Conservation (phyloP, 2,888 invertebrate species). For the Patella caerulea region DNA sequence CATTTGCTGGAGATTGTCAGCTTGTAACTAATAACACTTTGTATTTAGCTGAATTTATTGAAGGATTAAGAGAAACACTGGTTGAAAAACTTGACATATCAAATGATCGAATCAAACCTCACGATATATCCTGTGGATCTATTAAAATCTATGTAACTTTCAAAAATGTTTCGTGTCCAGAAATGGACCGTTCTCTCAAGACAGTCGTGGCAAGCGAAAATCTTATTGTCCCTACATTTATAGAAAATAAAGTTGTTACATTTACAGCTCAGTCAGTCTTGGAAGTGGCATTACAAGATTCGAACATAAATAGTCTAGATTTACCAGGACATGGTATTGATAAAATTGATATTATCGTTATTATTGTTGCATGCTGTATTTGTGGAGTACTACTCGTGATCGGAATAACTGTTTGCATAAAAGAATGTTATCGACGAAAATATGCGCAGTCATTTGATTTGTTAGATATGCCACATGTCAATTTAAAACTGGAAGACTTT, state of each 20-base stretch:
- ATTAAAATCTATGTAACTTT: slow-evolving; percentile 30
- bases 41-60: slow-evolving; percentile 37
- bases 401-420: slow-evolving; percentile 43
- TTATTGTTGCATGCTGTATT: slow-evolving; percentile 50
- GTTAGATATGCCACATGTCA: slow-evolving; percentile 48
- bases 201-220: neutral
- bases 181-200: slow-evolving; percentile 18
- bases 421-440: slow-evolving; percentile 51
- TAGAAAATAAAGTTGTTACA: slow-evolving; percentile 32
- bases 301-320: slow-evolving; percentile 12
- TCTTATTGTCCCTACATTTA: slow-evolving; percentile 37
- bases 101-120: slow-evolving; percentile 30
- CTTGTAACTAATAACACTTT: slow-evolving; percentile 31
- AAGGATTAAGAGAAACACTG: slow-evolving; percentile 35
- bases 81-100: slow-evolving; percentile 28
- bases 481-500: slow-evolving; percentile 54
- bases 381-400: slow-evolving; percentile 48
- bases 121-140: slow-evolving; percentile 35
- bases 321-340: slow-evolving; percentile 34
- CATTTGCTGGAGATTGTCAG: slow-evolving; percentile 32
- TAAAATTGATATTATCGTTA: slow-evolving; percentile 52
- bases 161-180: slow-evolving; percentile 25
- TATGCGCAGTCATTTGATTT: slow-evolving; percentile 54
- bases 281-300: slow-evolving; percentile 24
- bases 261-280: slow-evolving; percentile 28